Conservation (phyloP, 1,140 invertebrate species). For the Rhopalosiphum padi region DNA sequence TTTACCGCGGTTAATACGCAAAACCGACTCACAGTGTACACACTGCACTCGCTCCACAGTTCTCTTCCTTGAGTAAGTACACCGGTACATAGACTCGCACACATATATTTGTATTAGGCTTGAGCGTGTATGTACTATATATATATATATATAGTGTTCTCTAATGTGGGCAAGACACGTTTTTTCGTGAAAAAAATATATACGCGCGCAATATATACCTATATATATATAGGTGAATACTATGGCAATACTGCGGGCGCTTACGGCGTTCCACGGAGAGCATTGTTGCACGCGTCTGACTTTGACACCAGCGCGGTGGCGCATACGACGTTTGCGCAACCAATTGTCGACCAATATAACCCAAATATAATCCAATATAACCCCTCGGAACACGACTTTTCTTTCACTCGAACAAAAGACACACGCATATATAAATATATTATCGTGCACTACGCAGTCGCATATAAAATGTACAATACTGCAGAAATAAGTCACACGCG, state of each 20-base stretch:
- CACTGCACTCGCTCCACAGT: neutral
- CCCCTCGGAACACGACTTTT: conserved; percentile 43
- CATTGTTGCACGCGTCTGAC: conserved; percentile 38
- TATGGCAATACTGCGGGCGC: neutral
- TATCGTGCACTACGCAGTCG: neutral
- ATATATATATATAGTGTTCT: neutral
- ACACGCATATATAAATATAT: neutral
- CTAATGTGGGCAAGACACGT: neutral
- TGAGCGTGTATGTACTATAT: neutral
- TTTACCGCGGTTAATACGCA: neutral
- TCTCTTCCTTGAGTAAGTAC: neutral
- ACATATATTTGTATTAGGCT: neutral
- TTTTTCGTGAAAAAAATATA: conserved; percentile 16
- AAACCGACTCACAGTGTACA: neutral
- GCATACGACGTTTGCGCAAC: conserved; percentile 35
- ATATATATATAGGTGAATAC: neutral
- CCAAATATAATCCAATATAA: neutral
- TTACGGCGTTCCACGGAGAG: neutral
- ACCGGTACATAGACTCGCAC: no score
- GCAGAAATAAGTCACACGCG: neutral
- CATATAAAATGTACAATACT: neutral
- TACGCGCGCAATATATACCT: neutral
- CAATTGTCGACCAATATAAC: neutral
- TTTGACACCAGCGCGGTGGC: conserved; percentile 24
- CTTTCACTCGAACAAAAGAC: conserved; percentile 18